phyloP scores from a whole-genome alignment of 2,797 vertebrate genomes.

The Sparidentex hasta region DNA sequence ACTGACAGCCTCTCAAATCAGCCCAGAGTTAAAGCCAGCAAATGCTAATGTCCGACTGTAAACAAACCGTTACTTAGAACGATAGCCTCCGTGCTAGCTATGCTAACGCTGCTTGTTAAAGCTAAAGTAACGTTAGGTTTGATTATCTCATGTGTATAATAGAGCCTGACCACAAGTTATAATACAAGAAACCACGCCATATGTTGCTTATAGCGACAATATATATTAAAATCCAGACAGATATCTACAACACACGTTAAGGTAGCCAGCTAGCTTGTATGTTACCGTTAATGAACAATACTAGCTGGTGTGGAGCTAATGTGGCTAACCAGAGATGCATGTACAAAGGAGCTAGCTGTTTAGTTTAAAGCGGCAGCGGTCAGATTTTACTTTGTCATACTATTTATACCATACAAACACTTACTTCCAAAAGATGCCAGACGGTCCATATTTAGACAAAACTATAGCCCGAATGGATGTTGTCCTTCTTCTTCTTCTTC shows the following conservation, averaged over 20 bases:
- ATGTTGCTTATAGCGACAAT: accelerated
- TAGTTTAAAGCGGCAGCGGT: neutral
- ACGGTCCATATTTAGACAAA: constrained; percentile 80
- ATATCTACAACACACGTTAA: neutral
- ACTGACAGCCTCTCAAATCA: neutral
- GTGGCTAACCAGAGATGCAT: neutral
- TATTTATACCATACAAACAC: constrained; percentile 33
- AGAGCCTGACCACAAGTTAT: accelerated
- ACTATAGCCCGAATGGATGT: constrained; percentile 3
- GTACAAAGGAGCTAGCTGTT: accelerated
- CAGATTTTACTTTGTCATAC: too few species aligned
- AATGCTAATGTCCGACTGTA: neutral
- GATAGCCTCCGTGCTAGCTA: constrained; percentile 6
- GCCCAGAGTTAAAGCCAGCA: neutral
- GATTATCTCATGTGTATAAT: too few species aligned
- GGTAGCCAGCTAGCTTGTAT: neutral
- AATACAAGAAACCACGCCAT: accelerated
- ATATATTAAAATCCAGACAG: neutral
- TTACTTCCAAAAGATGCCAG: constrained; percentile 85
- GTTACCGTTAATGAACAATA: constrained; percentile 45
- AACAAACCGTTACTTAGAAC: constrained; percentile 10
- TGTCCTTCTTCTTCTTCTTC: neutral
- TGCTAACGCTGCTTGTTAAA: neutral
- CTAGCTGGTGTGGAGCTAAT: constrained; percentile 16
- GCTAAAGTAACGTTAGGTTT: neutral